Evolutionary conservation across 2,113 vertebrate species (phyloP).

Genomic region (Empidonax traillii): DNA sequence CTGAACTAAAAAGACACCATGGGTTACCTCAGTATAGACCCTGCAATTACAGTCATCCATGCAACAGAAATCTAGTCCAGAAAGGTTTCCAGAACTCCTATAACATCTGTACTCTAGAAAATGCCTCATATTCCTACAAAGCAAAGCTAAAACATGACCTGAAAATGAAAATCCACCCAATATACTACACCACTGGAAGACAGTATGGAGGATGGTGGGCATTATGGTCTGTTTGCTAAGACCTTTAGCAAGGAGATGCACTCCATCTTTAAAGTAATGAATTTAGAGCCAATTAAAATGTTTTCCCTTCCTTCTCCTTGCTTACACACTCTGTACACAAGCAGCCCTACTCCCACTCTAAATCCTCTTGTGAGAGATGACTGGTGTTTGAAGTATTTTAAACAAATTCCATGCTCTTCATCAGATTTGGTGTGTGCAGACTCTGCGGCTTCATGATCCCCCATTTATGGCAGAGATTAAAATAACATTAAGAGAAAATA

Average conservation of each 20-base stretch:
- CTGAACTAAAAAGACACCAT: not conserved
- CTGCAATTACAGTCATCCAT: not conserved
- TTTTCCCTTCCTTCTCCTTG: not conserved
- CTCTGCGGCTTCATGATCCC: not conserved
- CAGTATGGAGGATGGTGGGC: not conserved
- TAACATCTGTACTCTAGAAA: not conserved
- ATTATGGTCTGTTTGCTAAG: not conserved
- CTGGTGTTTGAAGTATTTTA: conserved; percentile 4
- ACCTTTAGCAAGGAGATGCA: not conserved
- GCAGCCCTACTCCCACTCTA: not conserved
- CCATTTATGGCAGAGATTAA: not conserved
- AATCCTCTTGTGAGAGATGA: not conserved
- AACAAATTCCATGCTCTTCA: conserved; percentile 26
- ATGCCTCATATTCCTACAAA: not conserved
- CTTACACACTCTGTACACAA: not conserved
- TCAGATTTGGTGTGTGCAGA: not conserved
- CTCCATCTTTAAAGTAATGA: not conserved
- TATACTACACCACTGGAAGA: not conserved
- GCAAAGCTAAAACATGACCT: not conserved
- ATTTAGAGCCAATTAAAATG: not conserved
- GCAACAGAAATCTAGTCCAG: not conserved
- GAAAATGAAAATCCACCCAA: not conserved
- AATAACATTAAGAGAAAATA: not conserved
- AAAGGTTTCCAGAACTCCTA: not conserved
- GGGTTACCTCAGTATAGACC: not conserved